These are phyloP conservation scores for Procambarus virginalis DNA, from an alignment of 1,140 invertebrate genomes.

Conservation along the genomic window DNA sequence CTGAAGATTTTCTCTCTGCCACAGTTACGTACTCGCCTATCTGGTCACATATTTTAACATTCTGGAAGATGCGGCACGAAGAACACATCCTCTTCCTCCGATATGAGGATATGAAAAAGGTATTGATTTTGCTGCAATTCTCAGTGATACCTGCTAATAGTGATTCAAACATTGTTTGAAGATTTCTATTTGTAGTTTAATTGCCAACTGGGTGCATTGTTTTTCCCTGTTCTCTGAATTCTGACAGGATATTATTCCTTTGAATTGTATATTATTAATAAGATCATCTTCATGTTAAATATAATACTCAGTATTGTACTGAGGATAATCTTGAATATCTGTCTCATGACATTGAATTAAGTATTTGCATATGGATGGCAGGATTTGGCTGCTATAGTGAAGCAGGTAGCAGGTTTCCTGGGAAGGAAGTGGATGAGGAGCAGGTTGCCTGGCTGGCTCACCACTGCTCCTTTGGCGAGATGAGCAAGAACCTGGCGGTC, in stretches of 20 bases:
- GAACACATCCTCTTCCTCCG: conserved; percentile 35
- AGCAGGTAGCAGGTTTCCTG: conserved; percentile 72
- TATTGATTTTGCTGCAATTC: not conserved
- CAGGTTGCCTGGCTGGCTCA: conserved; percentile 72
- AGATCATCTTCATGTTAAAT: not conserved
- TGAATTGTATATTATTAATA: not conserved
- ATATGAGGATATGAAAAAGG: conserved; percentile 47
- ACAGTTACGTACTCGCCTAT: conserved; percentile 40
- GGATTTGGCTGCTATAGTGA: conserved; percentile 66
- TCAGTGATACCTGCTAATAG: too few species aligned
- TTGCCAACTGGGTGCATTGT: too few species aligned
- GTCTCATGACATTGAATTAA: too few species aligned
- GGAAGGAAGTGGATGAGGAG: conserved; percentile 71
- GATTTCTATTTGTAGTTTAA: too few species aligned
- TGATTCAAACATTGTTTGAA: too few species aligned
- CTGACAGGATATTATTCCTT: too few species aligned
- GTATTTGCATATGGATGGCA: not conserved
- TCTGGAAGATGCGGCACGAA: conserved; percentile 32
- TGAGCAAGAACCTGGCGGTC: conserved; percentile 83
- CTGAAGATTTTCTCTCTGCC: not conserved
- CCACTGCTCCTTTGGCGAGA: conserved; percentile 77
- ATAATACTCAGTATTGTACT: not conserved
- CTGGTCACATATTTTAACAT: conserved; percentile 34
- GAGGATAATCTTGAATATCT: too few species aligned
- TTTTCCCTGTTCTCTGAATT: too few species aligned